A percentile compares a stretch with the other conserved stretches of the same genome.
Evolutionary conservation across 2,797 vertebrate genomes (phyloP).

Genomic region (Hafferia zeledoni): DNA sequence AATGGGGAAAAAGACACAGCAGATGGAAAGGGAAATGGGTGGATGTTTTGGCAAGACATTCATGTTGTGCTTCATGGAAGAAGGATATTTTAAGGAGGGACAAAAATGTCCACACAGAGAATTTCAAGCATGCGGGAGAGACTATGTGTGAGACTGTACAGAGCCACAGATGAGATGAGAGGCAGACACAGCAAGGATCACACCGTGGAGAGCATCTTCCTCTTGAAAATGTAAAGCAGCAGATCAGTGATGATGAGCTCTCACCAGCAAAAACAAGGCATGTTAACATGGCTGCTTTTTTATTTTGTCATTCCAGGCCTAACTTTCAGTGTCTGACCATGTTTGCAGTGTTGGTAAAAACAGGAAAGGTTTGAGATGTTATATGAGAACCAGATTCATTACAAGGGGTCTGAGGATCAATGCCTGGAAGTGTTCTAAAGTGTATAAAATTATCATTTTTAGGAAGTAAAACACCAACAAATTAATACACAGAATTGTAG

Average conservation of each 20-base stretch:
- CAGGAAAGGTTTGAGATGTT: neutral
- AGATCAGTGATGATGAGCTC: rapidly evolving
- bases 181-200: neutral
- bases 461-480: rapidly evolving
- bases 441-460: neutral
- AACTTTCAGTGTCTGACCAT: neutral
- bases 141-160: neutral
- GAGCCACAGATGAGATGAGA: neutral
- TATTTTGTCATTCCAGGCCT: neutral
- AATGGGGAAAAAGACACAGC: neutral
- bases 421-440: neutral
- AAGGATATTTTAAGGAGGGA: constrained; percentile 13
- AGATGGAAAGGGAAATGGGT: neutral
- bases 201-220: rapidly evolving
- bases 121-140: neutral
- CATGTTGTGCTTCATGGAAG: neutral
- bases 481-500: no score
- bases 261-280: neutral
- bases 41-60: neutral
- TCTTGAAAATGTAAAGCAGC: neutral
- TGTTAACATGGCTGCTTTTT: neutral
- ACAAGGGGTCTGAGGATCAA: rapidly evolving
- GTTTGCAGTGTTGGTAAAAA: neutral
- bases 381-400: neutral
- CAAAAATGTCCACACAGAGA: neutral